These are phyloP conservation scores for Amblyopsis rosae DNA, from an alignment of 2,113 vertebrate genomes.

Conservation along the genomic window DNA sequence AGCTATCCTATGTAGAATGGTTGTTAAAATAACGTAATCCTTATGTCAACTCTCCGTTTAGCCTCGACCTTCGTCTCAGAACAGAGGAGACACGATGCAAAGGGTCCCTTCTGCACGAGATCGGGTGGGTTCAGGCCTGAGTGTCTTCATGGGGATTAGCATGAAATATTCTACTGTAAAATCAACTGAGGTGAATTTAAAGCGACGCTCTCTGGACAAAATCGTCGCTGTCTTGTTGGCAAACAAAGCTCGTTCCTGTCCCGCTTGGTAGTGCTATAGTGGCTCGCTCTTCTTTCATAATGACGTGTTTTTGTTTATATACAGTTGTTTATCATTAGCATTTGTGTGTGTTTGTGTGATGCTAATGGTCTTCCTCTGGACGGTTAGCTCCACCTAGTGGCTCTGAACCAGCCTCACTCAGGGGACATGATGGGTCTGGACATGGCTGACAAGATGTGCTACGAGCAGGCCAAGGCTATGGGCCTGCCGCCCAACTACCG, in stretches of 20 bases:
- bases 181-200: too few species aligned
- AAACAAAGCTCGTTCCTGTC: too few species aligned
- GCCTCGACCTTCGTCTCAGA: slow-evolving; percentile 59
- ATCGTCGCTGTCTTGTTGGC: too few species aligned
- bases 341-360: background rate
- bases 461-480: slow-evolving; percentile 88
- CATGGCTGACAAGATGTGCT: slow-evolving; percentile 86
- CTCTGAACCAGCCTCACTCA: slow-evolving; percentile 87
- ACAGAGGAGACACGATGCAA: slow-evolving; percentile 46
- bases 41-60: slow-evolving; percentile 6
- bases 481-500: slow-evolving; percentile 86
- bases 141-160: background rate
- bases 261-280: too few species aligned
- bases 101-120: slow-evolving; percentile 41
- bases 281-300: too few species aligned
- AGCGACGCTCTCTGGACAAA: too few species aligned
- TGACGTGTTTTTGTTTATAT: background rate
- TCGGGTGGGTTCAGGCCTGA: slow-evolving; percentile 43
- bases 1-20: too few species aligned
- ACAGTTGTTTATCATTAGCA: background rate
- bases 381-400: slow-evolving; percentile 86
- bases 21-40: background rate
- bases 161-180: too few species aligned
- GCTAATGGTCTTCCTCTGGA: background rate
- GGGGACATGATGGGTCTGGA: slow-evolving; percentile 81